A percentile compares a stretch with the other conserved stretches of the same genome.
phyloP scores from a whole-genome alignment of 2,797 vertebrate species.

The Channallabes apus region DNA sequence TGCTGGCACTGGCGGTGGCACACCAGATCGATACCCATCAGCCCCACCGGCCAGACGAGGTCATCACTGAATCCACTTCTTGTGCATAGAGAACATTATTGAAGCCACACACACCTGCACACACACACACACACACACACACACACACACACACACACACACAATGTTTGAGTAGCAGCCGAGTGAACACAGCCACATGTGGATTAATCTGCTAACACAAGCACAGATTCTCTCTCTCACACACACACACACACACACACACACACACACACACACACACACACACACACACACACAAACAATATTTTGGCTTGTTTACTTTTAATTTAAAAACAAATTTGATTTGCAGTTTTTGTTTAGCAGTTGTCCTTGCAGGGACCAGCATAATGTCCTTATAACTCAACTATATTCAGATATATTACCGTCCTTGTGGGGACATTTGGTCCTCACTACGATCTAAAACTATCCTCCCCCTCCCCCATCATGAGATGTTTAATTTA shows the following conservation, averaged over 20 bases:
- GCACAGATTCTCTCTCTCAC: neutral
- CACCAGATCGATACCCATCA: slow-evolving; percentile 54
- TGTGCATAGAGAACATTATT: slow-evolving; percentile 24
- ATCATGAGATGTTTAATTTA: too few relatives aligned
- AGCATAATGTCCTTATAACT: too few relatives aligned
- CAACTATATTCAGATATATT: neutral
- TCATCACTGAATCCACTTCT: slow-evolving; percentile 46
- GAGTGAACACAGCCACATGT: neutral
- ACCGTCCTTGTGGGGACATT: neutral
- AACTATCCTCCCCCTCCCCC: neutral
- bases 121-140: slow-evolving; percentile 33
- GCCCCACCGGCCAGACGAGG: slow-evolving; percentile 29
- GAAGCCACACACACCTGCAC: slow-evolving; percentile 12
- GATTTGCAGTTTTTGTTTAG: neutral
- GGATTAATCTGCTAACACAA: neutral
- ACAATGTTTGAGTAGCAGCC: neutral
- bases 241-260: neutral
- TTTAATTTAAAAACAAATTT: neutral
- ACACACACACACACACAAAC: neutral
- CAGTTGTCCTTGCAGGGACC: too few relatives aligned
- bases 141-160: slow-evolving; percentile 2
- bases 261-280: neutral
- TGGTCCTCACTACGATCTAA: neutral
- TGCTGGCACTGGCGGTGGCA: slow-evolving; percentile 36
- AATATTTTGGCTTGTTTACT: neutral